These are phyloP conservation scores for Pangasianodon hypophthalmus DNA, from an alignment of 2,113 vertebrate genomes.

Conservation along the genomic window DNA sequence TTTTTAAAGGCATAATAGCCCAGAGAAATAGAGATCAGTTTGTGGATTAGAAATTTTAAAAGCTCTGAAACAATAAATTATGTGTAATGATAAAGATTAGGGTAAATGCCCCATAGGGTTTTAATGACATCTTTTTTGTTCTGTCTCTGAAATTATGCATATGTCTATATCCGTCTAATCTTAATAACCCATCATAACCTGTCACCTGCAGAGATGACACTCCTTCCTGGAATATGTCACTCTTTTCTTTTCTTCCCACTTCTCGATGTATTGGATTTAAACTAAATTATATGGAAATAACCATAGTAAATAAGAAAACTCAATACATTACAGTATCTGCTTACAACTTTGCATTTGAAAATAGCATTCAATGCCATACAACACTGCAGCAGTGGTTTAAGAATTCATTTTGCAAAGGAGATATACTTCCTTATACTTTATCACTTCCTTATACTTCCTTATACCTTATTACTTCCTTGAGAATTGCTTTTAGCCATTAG, in stretches of 20 bases:
- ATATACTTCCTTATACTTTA: not conserved
- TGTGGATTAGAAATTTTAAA: not conserved
- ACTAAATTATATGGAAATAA: not conserved
- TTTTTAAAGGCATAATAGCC: constrained; percentile 6
- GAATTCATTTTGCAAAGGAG: not conserved
- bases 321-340: not conserved
- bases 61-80: not conserved
- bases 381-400: not conserved
- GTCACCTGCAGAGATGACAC: constrained; percentile 5
- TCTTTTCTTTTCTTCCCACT: not conserved
- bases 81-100: not conserved
- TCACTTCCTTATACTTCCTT: too few species aligned
- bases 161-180: not conserved
- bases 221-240: not conserved
- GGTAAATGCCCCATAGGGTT: not conserved
- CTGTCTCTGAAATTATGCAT: not conserved
- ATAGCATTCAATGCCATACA: not conserved
- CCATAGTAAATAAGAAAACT: not conserved
- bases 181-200: constrained; percentile 9
- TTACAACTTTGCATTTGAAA: not conserved
- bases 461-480: not conserved
- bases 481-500: not conserved
- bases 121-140: not conserved
- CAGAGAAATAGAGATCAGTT: not conserved
- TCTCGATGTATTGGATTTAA: not conserved